phyloP scores from a whole-genome alignment of 2,888 invertebrate species.

The Blera fallax region DNA sequence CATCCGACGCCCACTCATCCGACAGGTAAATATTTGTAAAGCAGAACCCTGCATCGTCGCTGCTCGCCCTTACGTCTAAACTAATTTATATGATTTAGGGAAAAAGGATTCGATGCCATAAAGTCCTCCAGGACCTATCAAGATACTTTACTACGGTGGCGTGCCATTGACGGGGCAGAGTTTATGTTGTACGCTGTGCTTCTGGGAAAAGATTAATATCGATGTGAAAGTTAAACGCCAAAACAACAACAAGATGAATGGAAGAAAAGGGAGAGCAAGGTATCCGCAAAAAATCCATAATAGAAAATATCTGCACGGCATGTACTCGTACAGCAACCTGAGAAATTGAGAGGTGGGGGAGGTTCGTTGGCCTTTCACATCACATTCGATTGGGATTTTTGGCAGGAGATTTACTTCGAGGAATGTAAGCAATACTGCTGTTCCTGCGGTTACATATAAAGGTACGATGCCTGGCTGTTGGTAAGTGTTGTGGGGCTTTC shows the following conservation, averaged over 20 bases:
- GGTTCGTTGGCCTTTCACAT: slow-evolving; percentile 43
- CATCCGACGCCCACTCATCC: not conserved
- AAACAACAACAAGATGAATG: not conserved
- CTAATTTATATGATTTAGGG: slow-evolving; percentile 39
- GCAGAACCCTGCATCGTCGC: not conserved
- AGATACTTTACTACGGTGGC: slow-evolving; percentile 28
- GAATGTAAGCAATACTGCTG: not conserved
- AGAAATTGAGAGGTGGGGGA: not conserved
- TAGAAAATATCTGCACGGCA: slow-evolving; percentile 27
- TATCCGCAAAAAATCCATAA: not conserved
- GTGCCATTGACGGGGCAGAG: slow-evolving; percentile 24
- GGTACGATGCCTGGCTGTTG: not conserved
- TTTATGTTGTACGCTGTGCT: slow-evolving; percentile 19
- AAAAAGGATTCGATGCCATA: slow-evolving; percentile 45
- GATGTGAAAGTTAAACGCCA: slow-evolving; percentile 37
- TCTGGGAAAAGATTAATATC: slow-evolving; percentile 53
- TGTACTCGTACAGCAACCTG: not conserved
- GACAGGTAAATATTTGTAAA: slow-evolving; percentile 15
- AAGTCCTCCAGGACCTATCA: slow-evolving; percentile 28
- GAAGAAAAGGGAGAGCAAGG: not conserved
- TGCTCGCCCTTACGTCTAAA: slow-evolving; percentile 4
- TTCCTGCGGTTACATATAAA: slow-evolving; percentile 2
- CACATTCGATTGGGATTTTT: slow-evolving; percentile 30
- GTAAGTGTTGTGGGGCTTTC: not conserved
- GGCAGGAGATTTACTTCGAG: slow-evolving; percentile 27